phyloP scores from a whole-genome alignment of 2,888 invertebrate species.

The Pollenia labialis region DNA sequence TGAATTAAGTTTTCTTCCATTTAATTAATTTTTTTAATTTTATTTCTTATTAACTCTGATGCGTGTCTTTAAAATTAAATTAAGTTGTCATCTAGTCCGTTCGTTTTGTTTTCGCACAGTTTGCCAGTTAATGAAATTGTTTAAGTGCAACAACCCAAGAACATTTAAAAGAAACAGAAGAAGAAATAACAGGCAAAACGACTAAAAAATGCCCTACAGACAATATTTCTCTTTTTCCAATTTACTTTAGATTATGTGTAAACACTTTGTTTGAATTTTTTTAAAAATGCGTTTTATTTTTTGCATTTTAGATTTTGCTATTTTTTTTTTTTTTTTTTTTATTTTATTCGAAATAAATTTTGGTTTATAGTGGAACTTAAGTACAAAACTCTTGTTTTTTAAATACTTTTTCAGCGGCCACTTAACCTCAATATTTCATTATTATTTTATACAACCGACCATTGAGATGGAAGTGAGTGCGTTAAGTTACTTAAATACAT shows the following conservation, averaged over 20 bases:
- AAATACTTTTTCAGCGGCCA: conserved; percentile 56
- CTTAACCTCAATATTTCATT: conserved; percentile 56
- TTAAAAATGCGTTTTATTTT: not conserved
- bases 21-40: no score
- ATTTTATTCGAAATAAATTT: conserved; percentile 18
- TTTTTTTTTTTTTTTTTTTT: not conserved
- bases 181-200: not conserved
- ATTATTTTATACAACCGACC: conserved; percentile 30
- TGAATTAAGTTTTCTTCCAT: no score
- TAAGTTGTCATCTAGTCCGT: conserved; percentile 42
- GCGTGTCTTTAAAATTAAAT: conserved; percentile 48
- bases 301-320: no score
- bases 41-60: not conserved
- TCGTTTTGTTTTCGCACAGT: conserved; percentile 23
- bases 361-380: not conserved
- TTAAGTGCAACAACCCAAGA: conserved; percentile 32
- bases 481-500: conserved; percentile 46
- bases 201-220: conserved; percentile 1
- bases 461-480: conserved; percentile 34
- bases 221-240: no score
- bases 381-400: conserved; percentile 3
- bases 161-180: conserved; percentile 6
- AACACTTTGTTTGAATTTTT: conserved; percentile 44
- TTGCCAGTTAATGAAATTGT: conserved; percentile 44
- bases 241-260: no score